Base-by-base conservation (phyloP, 2,113 vertebrate genomes). In the Nyctereutes procyonoides region DNA sequence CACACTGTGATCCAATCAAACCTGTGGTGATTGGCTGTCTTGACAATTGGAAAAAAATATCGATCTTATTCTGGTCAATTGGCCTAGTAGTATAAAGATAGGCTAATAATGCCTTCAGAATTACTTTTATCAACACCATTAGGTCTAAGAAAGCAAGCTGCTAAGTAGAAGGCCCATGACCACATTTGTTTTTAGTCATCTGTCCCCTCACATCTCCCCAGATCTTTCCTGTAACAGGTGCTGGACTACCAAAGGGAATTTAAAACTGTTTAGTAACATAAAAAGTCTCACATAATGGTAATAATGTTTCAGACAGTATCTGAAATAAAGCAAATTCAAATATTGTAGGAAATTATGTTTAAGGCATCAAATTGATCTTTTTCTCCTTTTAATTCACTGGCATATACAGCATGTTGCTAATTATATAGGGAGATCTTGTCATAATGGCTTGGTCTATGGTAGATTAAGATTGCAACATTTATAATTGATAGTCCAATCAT, bases 121-220 rank as follows among this genome's bases (percentile, higher is more conserved):
- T 95, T 88, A 97, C 81, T 90, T 97, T 90, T 92, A 91, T 87
- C 92, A 94, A 53, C 48, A 93, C 53, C 62, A 43, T 87, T 89
- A 93, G 56, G 55, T 87, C 35, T 55, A 90, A 95, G 65, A 48
- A 96, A 93, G 69, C 43, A 90, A 87, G 56, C 8, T 74, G 24
- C 35, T 89, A 93, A 87, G 26, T 60, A 76, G 67, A 94, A 94
- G 9, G 9, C 28, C 77, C 73, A 19, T 82, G 81, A 77, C 3
- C 35, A 90, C n/a, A 84, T 82, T 43, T 90, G 26, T 86, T 96
- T 96, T 60, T 74, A 28, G 85, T 89, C 28, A 51, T 67, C 38
- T 96, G 6, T 84, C 5, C 35, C 24, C 26, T 16, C 6, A 43
- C 0, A 71, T 69, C 48, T 88, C 26, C 48, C 13, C 13, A 38